Percentiles rank a stretch among this genome's conserved stretches.
phyloP scores from a whole-genome alignment of 2,797 vertebrate genomes.

The Lagodon rhomboides region DNA sequence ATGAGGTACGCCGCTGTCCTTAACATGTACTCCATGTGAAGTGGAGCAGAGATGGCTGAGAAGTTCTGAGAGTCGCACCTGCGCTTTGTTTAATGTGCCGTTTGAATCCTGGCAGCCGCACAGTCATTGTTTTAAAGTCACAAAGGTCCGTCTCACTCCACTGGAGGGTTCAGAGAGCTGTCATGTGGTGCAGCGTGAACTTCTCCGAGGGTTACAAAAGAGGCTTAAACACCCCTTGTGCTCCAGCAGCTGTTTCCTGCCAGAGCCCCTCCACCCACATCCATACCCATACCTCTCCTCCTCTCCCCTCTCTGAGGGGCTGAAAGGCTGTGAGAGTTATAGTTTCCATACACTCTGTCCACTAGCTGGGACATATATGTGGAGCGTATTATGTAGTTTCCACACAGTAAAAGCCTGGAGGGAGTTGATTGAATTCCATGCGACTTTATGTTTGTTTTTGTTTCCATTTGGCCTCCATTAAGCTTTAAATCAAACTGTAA shows the following conservation, averaged over 20 bases:
- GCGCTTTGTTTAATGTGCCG: conserved; percentile 5
- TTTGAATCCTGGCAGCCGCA: conserved; percentile 51
- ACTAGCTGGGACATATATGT: conserved; percentile 9
- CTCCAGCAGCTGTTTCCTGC: conserved; percentile 82
- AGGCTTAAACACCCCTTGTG: conserved; percentile 41
- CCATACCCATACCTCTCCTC: conserved; percentile 30
- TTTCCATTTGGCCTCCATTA: conserved; percentile 18
- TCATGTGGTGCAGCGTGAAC: conserved; percentile 64
- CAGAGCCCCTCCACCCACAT: conserved; percentile 16
- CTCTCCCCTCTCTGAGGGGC: conserved; percentile 32
- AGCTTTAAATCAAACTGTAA: conserved; percentile 6
- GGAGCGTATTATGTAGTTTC: conserved; percentile 53
- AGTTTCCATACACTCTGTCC: conserved; percentile 62
- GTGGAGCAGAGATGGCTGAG: background rate
- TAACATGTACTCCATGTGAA: background rate
- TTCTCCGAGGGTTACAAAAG: conserved; percentile 57
- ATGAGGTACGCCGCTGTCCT: conserved; percentile 83
- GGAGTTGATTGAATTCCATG: conserved; percentile 16
- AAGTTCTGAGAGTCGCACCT: conserved; percentile 38
- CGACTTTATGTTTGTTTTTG: conserved; percentile 30
- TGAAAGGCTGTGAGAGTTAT: conserved; percentile 42
- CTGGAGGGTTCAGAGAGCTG: conserved; percentile 32
- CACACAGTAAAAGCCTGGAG: conserved; percentile 51
- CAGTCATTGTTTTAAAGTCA: conserved; percentile 70
- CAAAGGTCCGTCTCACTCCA: conserved; percentile 58